Percentiles rank a stretch among this genome's conserved stretches.
Conservation (phyloP, 1,140 invertebrate genomes). For the Drosophila kikkawai region DNA sequence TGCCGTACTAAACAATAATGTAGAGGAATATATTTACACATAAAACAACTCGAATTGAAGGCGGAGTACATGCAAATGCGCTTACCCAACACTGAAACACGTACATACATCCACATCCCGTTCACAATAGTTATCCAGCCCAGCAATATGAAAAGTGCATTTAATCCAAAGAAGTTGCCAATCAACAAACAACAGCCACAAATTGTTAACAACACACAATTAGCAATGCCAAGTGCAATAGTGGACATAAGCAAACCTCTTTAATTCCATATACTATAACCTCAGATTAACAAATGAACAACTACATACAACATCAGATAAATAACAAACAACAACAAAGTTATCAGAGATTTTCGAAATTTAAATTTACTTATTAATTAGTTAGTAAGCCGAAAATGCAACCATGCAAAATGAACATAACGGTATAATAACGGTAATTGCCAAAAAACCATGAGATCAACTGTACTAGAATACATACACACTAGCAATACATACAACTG, state of each 20-base stretch:
- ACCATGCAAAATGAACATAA: constrained; percentile 42
- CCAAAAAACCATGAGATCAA: constrained; percentile 42
- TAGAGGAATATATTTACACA: constrained; percentile 77
- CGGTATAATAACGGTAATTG: constrained; percentile 31
- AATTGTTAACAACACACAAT: constrained; percentile 28
- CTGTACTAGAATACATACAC: constrained; percentile 46
- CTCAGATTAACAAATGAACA: constrained; percentile 35
- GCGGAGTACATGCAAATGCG: constrained; percentile 40
- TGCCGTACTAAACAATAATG: constrained; percentile 73
- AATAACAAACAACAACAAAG: constrained; percentile 36
- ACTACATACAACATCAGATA: constrained; percentile 26
- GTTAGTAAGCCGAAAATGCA: constrained; percentile 65
- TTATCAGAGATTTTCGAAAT: constrained; percentile 64
- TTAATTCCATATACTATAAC: constrained; percentile 36
- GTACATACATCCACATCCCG: constrained; percentile 21
- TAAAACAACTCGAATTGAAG: constrained; percentile 39
- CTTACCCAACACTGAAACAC: constrained; percentile 45
- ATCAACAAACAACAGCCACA: constrained; percentile 42
- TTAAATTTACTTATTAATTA: constrained; percentile 78
- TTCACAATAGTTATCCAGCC: constrained; percentile 30
- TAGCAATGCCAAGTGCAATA: constrained; percentile 45
- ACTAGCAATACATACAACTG: constrained; percentile 53
- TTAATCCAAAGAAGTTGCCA: constrained; percentile 79
- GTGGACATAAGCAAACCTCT: constrained; percentile 31
- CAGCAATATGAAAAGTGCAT: constrained; percentile 75